Conservation (phyloP, 2,113 vertebrate genomes). For the Dicaeum eximium region DNA sequence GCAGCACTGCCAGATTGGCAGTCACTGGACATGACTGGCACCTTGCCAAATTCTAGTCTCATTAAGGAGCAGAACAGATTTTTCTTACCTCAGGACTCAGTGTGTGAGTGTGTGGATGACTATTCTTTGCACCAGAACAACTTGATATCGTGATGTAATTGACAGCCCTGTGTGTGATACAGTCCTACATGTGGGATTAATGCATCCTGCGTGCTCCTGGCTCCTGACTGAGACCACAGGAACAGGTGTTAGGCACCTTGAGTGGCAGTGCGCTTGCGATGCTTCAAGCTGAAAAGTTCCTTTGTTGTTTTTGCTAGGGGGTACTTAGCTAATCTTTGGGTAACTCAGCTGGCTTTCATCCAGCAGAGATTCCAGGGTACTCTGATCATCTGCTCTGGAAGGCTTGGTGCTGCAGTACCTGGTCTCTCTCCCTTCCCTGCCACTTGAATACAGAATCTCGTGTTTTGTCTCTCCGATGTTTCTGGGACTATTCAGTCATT, state of each 20-base stretch:
- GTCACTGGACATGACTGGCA: not conserved
- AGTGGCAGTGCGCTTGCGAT: not conserved
- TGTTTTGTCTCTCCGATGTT: not conserved
- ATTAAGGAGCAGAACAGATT: slow-evolving; percentile 21
- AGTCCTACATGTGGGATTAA: not conserved
- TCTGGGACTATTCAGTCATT: not conserved
- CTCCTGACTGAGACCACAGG: not conserved
- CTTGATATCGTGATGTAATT: not conserved
- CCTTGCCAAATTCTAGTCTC: not conserved
- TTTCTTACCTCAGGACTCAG: not conserved
- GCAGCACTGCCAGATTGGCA: not conserved
- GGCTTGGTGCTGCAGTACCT: not conserved
- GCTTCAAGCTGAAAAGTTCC: not conserved
- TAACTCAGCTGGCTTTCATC: not conserved
- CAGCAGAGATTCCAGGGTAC: not conserved
- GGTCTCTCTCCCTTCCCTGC: not conserved
- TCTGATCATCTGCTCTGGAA: not conserved
- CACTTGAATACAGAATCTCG: not conserved
- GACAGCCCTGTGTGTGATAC: not conserved
- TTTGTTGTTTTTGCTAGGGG: not conserved
- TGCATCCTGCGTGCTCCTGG: not conserved
- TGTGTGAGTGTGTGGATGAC: not conserved
- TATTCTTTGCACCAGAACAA: not conserved
- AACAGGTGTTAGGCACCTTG: not conserved
- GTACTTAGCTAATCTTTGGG: not conserved